phyloP scores from a whole-genome alignment of 2,113 vertebrate species.

The western clawed frog (Xenopus tropicalis) region DNA sequence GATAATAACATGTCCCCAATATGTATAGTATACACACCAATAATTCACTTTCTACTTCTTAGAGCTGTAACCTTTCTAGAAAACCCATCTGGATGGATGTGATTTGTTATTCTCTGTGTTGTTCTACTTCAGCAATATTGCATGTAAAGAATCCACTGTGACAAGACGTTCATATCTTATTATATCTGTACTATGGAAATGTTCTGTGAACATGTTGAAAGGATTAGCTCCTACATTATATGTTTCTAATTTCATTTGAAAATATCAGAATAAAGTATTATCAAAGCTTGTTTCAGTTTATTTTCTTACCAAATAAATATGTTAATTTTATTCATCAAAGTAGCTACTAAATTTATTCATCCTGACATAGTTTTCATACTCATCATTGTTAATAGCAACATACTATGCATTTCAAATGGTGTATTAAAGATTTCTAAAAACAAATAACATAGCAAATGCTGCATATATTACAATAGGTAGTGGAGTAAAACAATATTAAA shows the following conservation, averaged over 20 bases:
- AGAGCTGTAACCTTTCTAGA: not conserved
- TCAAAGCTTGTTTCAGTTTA: conserved; percentile 18
- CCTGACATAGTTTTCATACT: conserved; percentile 25
- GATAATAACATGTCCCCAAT: too few relatives aligned
- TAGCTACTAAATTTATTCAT: conserved; percentile 25
- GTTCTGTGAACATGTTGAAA: not conserved
- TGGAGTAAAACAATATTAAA: not conserved
- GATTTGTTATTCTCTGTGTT: not conserved
- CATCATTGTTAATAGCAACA: conserved; percentile 23
- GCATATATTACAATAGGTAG: not conserved
- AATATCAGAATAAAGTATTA: conserved; percentile 16
- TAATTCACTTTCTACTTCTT: not conserved
- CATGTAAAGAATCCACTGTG: not conserved
- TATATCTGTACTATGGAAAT: not conserved
- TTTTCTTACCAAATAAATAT: conserved; percentile 39
- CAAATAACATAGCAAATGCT: not conserved
- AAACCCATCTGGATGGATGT: not conserved
- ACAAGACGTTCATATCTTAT: conserved; percentile 8
- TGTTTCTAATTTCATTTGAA: not conserved
- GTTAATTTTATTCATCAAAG: conserved; percentile 40
- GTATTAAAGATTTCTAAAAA: conserved; percentile 13
- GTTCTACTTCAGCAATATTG: not conserved
- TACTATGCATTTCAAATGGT: conserved; percentile 35
- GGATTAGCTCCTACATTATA: conserved; percentile 5
- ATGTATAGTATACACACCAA: too few relatives aligned